Base-by-base conservation (phyloP, 1,140 invertebrate species). In the Rhizoglyphus robini region DNA sequence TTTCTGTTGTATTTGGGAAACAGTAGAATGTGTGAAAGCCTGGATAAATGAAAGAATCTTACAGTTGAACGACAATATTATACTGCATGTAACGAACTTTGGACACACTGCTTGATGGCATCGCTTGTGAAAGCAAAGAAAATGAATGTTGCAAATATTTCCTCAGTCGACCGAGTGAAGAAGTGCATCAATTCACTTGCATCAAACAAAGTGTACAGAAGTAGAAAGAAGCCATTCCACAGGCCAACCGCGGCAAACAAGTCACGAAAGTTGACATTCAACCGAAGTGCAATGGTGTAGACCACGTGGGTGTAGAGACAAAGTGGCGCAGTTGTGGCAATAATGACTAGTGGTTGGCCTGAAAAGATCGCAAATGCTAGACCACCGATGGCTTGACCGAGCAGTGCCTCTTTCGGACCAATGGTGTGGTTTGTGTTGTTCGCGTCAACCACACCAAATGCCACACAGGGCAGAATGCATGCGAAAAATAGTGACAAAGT, bases 61-160 rank as follows among this genome's bases (percentile, higher is more conserved):
- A n/a, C n/a, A 11, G 13, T 23, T 8, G 41, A 65, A 29, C n/a
- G 4, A 4, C 4, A 23, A 18, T 27, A 4, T 29, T 25, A 11
- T 4, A n/a, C 46, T 15, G 15, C 11, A 3, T 3, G n/a, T 61
- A 23, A 66, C 73, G 76, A 71, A 81, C 80, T 80, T 72, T 79
- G 74, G 63, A 77, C 70, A 30, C 80, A 74, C 66, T 79, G 78
- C 67, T 75, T 76, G 30, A 77, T 74, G 23, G 76, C 77, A 72
- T 81, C 80, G 23, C 78, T 76, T 64, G 75, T 74, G 65, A 81
- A 81, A 4, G 79, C 79, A 63, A 81, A 75, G n/a, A 77, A 76
- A 31, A 80, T 79, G 70, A 81, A 81, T 13, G 79, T 60, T 31
- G 79, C 78, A 71, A 81, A 81, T 68, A 81, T 80, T 71, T 81